These are phyloP conservation scores for Falco punctatus DNA, from an alignment of 2,113 vertebrate genomes.

Conservation along the genomic window DNA sequence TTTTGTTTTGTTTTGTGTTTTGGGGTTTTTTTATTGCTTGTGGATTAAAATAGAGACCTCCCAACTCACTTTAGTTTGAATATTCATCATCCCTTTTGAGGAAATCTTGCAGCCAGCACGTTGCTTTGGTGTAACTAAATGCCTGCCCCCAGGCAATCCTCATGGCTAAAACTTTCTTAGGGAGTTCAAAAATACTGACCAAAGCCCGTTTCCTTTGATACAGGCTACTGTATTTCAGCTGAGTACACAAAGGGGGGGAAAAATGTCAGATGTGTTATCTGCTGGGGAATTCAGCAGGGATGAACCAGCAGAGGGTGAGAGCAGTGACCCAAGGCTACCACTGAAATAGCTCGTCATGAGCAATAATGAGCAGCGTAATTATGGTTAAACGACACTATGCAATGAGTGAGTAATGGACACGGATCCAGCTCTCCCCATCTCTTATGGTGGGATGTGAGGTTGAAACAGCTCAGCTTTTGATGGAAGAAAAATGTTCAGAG, in stretches of 20 bases:
- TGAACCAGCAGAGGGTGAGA: background rate
- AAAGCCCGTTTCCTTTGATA: background rate
- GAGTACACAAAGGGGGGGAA: background rate
- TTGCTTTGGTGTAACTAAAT: background rate
- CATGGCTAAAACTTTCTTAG: background rate
- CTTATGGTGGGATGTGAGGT: background rate
- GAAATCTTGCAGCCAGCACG: background rate
- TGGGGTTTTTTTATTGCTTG: background rate
- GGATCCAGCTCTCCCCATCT: background rate
- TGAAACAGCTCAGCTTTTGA: slow-evolving; percentile 20
- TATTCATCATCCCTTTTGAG: background rate
- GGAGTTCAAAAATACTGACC: background rate
- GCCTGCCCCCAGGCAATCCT: background rate
- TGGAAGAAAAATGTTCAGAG: background rate
- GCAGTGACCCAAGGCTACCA: background rate
- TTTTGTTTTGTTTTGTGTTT: background rate
- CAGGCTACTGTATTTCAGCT: background rate
- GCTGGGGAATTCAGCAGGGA: background rate
- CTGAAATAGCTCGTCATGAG: background rate
- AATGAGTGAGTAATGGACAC: background rate
- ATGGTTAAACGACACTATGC: background rate
- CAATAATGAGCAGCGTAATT: background rate
- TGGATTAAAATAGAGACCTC: background rate
- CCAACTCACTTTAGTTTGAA: background rate
- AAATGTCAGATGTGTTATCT: background rate